Conservation (phyloP, 2,888 invertebrate genomes). For the Thymelicus lineola region DNA sequence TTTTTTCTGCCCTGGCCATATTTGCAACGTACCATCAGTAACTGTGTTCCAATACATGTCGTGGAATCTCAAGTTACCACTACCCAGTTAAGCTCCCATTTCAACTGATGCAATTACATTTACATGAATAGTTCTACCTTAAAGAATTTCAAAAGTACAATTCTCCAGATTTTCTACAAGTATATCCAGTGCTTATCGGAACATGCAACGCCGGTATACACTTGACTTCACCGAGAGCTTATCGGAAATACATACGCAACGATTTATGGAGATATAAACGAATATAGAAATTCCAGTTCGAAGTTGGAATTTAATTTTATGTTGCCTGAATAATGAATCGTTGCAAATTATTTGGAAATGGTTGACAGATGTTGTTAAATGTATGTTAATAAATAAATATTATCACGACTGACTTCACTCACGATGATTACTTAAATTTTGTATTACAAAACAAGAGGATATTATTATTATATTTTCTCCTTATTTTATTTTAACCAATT, state of each 20-base stretch:
- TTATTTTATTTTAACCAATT: too few species aligned
- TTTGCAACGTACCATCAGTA: too few species aligned
- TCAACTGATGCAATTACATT: not conserved
- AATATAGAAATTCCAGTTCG: not conserved
- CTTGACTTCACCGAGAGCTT: slow-evolving; percentile 10
- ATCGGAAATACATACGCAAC: slow-evolving; percentile 10
- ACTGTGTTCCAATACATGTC: too few species aligned
- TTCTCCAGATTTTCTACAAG: not conserved
- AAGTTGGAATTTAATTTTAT: not conserved
- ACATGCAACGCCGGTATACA: slow-evolving; percentile 2
- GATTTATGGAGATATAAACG: slow-evolving; percentile 7
- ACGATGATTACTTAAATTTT: too few species aligned
- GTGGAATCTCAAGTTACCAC: too few species aligned
- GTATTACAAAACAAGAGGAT: too few species aligned
- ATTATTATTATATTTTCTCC: too few species aligned
- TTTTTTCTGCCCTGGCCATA: too few species aligned
- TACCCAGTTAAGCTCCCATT: not conserved
- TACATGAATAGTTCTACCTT: not conserved
- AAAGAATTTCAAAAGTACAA: slow-evolving; percentile 7
- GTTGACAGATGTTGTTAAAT: not conserved
- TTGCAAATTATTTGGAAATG: not conserved
- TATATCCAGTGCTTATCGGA: not conserved
- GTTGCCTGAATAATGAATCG: not conserved
- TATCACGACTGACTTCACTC: too few species aligned
- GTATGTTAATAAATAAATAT: too few species aligned